A percentile compares a stretch with the other conserved stretches of the same genome.
Conservation (phyloP, 2,113 vertebrate genomes). For the Ursus arctos region DNA sequence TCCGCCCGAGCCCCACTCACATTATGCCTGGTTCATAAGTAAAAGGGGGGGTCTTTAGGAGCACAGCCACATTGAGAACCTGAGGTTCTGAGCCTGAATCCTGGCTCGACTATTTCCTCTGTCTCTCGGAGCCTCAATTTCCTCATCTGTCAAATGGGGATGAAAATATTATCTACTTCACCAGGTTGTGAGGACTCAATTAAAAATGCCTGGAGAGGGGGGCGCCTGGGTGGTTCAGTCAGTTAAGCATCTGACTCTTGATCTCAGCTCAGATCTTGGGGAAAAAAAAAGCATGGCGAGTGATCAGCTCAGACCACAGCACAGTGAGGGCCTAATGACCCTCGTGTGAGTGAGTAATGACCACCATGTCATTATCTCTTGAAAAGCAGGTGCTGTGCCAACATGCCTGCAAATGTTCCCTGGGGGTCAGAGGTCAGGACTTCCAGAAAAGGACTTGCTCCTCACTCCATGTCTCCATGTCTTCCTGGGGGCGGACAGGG, state of each 20-base stretch:
- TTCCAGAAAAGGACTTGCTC: neutral
- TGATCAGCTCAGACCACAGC: neutral
- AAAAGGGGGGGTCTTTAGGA: neutral
- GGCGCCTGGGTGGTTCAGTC: neutral
- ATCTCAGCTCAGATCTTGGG: neutral
- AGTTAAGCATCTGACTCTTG: neutral
- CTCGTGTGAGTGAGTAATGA: too few relatives aligned
- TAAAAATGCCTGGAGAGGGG: neutral
- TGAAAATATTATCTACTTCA: neutral
- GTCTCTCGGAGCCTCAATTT: neutral
- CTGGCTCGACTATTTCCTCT: neutral
- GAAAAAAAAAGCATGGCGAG: neutral
- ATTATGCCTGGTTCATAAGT: neutral
- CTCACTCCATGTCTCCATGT: neutral
- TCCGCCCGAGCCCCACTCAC: neutral
- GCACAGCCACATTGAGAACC: fast-evolving
- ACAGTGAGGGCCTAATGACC: neutral
- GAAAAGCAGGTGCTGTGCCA: neutral
- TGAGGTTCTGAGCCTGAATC: neutral
- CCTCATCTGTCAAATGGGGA: neutral
- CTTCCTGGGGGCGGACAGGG: neutral
- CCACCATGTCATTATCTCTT: neutral
- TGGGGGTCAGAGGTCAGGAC: neutral
- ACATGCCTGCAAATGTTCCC: neutral
- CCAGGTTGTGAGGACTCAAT: neutral